A percentile compares a stretch with the other conserved stretches of the same genome.
Conservation (phyloP, 2,797 vertebrate species). For the Macropus fuliginosus region DNA sequence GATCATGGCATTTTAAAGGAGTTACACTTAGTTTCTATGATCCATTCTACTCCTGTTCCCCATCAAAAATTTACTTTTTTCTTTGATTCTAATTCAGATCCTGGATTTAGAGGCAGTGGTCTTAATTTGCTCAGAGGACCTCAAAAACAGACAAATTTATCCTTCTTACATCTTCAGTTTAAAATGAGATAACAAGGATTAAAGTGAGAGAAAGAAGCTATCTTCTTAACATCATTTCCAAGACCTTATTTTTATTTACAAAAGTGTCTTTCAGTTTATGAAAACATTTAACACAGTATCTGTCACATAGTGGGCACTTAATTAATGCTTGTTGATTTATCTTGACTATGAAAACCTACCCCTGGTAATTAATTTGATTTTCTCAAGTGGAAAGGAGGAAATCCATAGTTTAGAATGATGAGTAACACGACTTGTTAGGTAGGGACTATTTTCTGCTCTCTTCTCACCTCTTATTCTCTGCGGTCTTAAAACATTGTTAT, state of each 20-base stretch:
- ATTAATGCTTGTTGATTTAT: background rate
- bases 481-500: conserved; percentile 10
- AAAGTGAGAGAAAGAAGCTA: conserved; percentile 5
- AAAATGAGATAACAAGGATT: background rate
- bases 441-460: conserved; percentile 16
- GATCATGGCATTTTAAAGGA: background rate
- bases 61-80: background rate
- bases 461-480: background rate
- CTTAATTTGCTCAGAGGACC: background rate
- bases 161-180: background rate
- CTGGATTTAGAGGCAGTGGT: background rate
- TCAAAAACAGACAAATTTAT: background rate
- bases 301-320: background rate
- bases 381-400: conserved; percentile 19
- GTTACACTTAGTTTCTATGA: background rate
- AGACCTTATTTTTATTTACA: background rate
- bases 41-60: background rate
- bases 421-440: background rate
- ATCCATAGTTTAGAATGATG: background rate
- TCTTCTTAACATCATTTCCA: conserved; percentile 37
- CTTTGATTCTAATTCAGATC: background rate
- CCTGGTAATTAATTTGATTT: conserved; percentile 30
- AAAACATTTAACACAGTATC: background rate
- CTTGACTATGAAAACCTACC: background rate
- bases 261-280: background rate